Percentiles rank a stretch among this genome's conserved stretches.
Conservation (phyloP, 2,113 vertebrate genomes). For the Helogale parvula region DNA sequence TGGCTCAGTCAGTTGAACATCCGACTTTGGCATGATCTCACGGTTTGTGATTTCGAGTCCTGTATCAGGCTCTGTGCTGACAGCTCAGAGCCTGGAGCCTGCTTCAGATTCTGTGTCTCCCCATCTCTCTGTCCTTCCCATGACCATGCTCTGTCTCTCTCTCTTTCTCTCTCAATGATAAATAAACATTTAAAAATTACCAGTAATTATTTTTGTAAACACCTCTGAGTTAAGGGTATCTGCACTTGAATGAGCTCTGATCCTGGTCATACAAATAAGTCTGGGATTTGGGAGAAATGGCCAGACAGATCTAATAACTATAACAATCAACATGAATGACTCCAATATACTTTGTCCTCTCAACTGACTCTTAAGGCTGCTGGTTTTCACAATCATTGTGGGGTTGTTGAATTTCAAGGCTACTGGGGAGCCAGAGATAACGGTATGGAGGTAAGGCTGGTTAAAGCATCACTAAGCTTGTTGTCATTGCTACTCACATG, state of each 20-base stretch:
- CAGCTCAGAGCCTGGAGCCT: no score
- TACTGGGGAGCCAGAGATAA: neutral
- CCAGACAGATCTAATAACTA: neutral
- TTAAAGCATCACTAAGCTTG: neutral
- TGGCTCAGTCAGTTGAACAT: no score
- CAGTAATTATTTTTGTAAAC: neutral
- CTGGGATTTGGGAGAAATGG: neutral
- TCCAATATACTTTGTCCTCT: neutral
- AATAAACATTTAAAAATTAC: neutral
- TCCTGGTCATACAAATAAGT: neutral
- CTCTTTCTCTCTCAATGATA: no score
- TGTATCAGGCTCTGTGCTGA: no score
- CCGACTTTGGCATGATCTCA: no score
- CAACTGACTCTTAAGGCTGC: neutral
- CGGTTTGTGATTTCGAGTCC: no score
- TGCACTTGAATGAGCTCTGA: neutral
- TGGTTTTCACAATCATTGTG: neutral
- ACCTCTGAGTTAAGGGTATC: neutral
- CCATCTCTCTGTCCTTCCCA: no score
- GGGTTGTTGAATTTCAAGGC: neutral
- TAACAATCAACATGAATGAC: neutral
- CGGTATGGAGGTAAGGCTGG: neutral
- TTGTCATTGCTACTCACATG: neutral
- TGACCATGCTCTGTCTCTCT: no score
- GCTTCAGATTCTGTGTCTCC: no score